These are phyloP conservation scores for Drosophila malerkotliana DNA, from an alignment of 1,140 invertebrate species.

Conservation along the genomic window DNA sequence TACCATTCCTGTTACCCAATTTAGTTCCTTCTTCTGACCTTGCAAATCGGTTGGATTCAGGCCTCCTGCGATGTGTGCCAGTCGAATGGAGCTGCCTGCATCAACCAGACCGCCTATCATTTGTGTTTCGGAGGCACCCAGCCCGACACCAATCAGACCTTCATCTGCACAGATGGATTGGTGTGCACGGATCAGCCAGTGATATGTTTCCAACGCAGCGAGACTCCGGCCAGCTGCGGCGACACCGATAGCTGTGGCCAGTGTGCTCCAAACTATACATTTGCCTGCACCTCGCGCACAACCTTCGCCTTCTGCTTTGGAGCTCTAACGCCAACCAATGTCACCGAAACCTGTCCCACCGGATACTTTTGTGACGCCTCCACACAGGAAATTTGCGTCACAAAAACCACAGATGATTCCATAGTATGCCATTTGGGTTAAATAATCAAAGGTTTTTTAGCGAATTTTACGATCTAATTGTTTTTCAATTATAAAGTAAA, in stretches of 20 bases:
- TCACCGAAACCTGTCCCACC: slow-evolving; percentile 58
- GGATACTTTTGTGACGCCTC: slow-evolving; percentile 62
- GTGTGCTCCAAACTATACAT: slow-evolving; percentile 61
- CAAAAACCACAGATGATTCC: slow-evolving; percentile 43
- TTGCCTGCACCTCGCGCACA: slow-evolving; percentile 68
- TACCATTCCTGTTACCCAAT: background rate
- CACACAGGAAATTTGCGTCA: slow-evolving; percentile 54
- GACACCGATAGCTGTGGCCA: slow-evolving; percentile 72
- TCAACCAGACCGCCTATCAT: slow-evolving; percentile 69
- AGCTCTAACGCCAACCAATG: slow-evolving; percentile 52
- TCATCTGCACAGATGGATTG: slow-evolving; percentile 67
- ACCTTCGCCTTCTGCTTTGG: slow-evolving; percentile 79
- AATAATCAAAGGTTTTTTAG: background rate
- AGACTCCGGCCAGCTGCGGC: slow-evolving; percentile 66
- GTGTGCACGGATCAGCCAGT: slow-evolving; percentile 71
- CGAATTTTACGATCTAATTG: too few relatives aligned
- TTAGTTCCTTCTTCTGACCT: slow-evolving; percentile 15
- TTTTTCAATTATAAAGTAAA: too few relatives aligned
- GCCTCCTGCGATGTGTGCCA: slow-evolving; percentile 68
- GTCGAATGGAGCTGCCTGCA: slow-evolving; percentile 66
- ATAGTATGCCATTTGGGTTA: slow-evolving; percentile 56
- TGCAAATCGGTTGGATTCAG: slow-evolving; percentile 27
- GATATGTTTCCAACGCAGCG: slow-evolving; percentile 73
- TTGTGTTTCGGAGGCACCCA: slow-evolving; percentile 57
- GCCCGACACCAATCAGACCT: slow-evolving; percentile 55